Base-by-base conservation (phyloP, 2,888 invertebrate species). In the Drosophila melanosoma region DNA sequence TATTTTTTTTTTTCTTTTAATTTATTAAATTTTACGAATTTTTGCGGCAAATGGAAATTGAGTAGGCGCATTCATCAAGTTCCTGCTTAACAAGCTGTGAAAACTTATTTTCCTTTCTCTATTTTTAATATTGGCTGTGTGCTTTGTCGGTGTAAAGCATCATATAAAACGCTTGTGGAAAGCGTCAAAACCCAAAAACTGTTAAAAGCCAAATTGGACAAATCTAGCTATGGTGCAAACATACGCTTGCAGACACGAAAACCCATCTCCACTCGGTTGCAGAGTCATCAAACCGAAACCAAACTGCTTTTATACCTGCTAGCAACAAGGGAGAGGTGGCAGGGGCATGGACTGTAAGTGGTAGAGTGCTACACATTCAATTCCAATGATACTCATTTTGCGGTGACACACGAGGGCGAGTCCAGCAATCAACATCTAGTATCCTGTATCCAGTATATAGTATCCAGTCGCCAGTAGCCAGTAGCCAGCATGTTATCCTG, bases 351-450 rank as follows among this genome's bases (percentile, higher is more conserved):
- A 11, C 35, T 15, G 20, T 33, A 6, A 49, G 49, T 26, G 32
- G 11, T 32, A 57, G 53, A 35, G 48, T 53, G 56, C 48, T 63
- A 57, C 63, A 69, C 84, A 79, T 87, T 89, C 86, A 89, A 79
- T 87, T 79, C 87, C 79, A 89, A 86, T 89, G 85, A 89, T 82
- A 87, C 87, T 89, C 86, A 89, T 87, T 86, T 89, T 87, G 86
- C 69, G 86, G 89, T 76, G 64, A 70, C 83, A 87, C 80, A 70
- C 66, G 69, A 65, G 63, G 42, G 29, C 33, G 61, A 66, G 45
- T 49, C 60, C 61, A 32, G 40, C 59, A 23, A 53, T 26, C 62
- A n/a, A 7, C 57, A 26, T 61, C 12, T 7, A 12, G 45, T 20
- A 45, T 45, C 17, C 20, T 7, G 20, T 12, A 42, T 3, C 12